Percentiles rank a stretch among this genome's conserved stretches.
These are phyloP conservation scores for Varecia variegata DNA, from an alignment of 2,797 vertebrate genomes.

Conservation along the genomic window DNA sequence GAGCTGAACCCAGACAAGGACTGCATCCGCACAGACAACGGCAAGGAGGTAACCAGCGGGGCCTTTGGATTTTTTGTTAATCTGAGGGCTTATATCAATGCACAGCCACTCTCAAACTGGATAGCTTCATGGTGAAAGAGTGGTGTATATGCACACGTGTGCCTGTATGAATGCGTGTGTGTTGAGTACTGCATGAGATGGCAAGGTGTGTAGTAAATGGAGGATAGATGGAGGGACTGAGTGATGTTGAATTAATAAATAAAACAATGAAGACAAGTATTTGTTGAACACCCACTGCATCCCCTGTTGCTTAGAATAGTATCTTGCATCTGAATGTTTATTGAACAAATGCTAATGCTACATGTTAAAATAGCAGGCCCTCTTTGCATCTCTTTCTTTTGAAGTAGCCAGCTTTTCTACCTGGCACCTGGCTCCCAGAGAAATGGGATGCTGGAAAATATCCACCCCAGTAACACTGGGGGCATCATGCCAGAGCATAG, in stretches of 20 bases:
- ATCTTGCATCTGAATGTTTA: not conserved
- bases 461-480: not conserved
- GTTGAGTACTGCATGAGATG: not conserved
- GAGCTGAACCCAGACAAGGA: conserved; percentile 93
- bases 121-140: not conserved
- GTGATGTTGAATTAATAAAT: not conserved
- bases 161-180: not conserved
- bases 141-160: rapidly evolving
- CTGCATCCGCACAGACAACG: conserved; percentile 88
- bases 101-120: not conserved
- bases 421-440: not conserved
- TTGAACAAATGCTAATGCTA: not conserved
- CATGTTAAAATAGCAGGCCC: not conserved
- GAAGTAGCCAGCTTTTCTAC: not conserved
- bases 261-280: not conserved
- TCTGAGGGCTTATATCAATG: not conserved
- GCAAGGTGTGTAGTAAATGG: not conserved
- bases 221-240: not conserved
- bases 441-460: not conserved
- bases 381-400: not conserved
- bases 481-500: not conserved
- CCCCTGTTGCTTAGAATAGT: not conserved
- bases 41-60: conserved; percentile 85
- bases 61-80: not conserved
- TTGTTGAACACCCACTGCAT: not conserved